A percentile compares a stretch with the other conserved stretches of the same genome.
Conservation (phyloP, 1,140 invertebrate genomes). For the Spodoptera litura region DNA sequence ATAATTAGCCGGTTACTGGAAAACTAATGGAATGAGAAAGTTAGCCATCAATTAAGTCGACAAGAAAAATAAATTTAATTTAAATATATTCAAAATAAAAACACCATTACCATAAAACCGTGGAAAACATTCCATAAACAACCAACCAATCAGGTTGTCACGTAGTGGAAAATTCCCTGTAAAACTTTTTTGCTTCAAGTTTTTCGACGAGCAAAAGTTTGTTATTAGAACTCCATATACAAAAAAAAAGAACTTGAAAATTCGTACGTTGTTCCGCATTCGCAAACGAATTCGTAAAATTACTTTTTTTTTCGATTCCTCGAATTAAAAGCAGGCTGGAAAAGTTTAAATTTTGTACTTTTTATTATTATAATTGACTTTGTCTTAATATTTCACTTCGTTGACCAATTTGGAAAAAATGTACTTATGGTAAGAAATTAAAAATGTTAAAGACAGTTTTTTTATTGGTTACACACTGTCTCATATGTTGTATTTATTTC, state of each 20-base stretch:
- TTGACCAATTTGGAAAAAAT: no score
- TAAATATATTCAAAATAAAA: background rate
- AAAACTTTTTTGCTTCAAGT: background rate
- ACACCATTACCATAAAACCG: background rate
- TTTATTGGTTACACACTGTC: no score
- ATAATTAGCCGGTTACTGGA: no score
- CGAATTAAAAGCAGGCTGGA: background rate
- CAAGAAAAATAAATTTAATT: no score
- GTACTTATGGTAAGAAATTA: no score
- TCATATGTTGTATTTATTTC: no score
- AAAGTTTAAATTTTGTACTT: background rate
- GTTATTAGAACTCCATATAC: constrained; percentile 17
- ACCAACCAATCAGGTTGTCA: constrained; percentile 13
- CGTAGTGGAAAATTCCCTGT: background rate
- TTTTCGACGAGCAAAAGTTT: constrained; percentile 27
- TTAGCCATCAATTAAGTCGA: no score
- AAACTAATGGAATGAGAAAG: no score
- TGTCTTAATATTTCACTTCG: background rate
- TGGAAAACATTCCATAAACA: constrained; percentile 7
- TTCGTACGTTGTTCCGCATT: constrained; percentile 6
- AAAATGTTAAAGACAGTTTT: no score
- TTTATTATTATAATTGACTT: background rate
- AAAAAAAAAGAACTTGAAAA: constrained; percentile 3
- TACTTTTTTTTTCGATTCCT: background rate
- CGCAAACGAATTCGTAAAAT: background rate